Base-by-base conservation (phyloP, 2,888 invertebrate genomes). In the Flexamia atlantica region DNA sequence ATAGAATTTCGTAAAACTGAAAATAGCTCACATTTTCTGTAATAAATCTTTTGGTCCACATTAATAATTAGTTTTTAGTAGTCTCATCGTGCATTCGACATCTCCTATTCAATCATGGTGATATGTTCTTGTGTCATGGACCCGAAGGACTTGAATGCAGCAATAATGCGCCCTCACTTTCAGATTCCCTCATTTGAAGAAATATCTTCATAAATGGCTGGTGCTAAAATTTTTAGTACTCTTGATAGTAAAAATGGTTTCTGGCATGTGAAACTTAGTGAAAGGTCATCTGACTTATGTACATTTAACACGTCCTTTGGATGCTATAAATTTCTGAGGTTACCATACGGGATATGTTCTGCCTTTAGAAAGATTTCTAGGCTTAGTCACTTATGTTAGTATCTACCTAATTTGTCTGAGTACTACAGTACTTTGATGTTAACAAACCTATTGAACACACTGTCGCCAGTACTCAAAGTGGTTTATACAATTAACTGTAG, bases 51-150 rank as follows among this genome's bases (percentile, higher is more conserved):
- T n/a, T n/a, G n/a, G n/a, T n/a, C n/a, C n/a, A n/a, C n/a, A n/a
- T n/a, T n/a, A n/a, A n/a, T n/a, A n/a, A n/a, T n/a, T n/a, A n/a
- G n/a, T n/a, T n/a, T n/a, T n/a, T n/a, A n/a, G n/a, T n/a, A n/a
- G n/a, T n/a, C n/a, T n/a, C n/a, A n/a, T n/a, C n/a, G n/a, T n/a
- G n/a, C n/a, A n/a, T n/a, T n/a, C n/a, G n/a, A n/a, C n/a, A n/a
- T n/a, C n/a, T n/a, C n/a, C n/a, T n/a, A n/a, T n/a, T n/a, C n/a
- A n/a, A n/a, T n/a, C n/a, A n/a, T n/a, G 88, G 87, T 2, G 88
- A 88, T 36, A 87, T 89, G 20, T 79, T 88, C 40, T 84, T 89
- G 25, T 89, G 89, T n/a, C 84, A n/a, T 89, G 17, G 88, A 89
- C 85, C 88, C 88, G 10, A 86, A 85, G 60, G 64, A 88, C 82